Base-by-base conservation (phyloP, 2,113 vertebrate species). In the Engraulis encrasicolus region DNA sequence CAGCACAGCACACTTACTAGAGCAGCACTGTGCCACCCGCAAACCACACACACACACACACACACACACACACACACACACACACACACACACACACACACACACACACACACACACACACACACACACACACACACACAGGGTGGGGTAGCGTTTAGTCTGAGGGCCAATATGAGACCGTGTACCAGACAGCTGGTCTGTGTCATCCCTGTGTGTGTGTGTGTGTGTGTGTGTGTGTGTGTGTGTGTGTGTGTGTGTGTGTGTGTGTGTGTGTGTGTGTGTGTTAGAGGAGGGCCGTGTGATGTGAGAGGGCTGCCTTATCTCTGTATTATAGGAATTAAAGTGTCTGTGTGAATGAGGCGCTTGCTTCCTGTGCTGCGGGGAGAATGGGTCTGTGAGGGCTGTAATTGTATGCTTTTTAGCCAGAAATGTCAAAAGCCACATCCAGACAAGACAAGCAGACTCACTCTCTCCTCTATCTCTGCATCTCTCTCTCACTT, bases 261-360 rank as follows among this genome's bases (percentile, higher is more conserved):
- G 58, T 66, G 58, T 31, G 58, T 66, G 58, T 27, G 58, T 27
- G 58, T 12, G 58, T 27, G 58, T 27, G 58, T 5, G 40, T 5
- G 40, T 5, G 40, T 5, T 3, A 45, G 40, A 9, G 40, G 9
- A 9, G 40, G 40, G 9, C 9, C 4, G 40, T 5, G 40, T 3
- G 40, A 45, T 45, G 40, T n/a, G 23, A 66, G 12, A 23, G 58
- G 58, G 58, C 23, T 66, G 58, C n/a, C 58, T 66, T 2, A 66
- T 66, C 58, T 66, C 23, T 1, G 58, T 66, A 66, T 66, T 66
- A 66, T 66, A 66, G 58, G 58, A 66, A 66, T 66, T 66, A 66
- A 66, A 66, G 58, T 66, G 58, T 31, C 58, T 66, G 58, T 66
- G 58, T 66, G 58, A 31, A 66, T 66, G 27, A 66, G 27, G 58